Percentiles rank a stretch among this genome's conserved stretches.
Conservation (phyloP, 2,888 invertebrate genomes). For the Dasypolia templi region DNA sequence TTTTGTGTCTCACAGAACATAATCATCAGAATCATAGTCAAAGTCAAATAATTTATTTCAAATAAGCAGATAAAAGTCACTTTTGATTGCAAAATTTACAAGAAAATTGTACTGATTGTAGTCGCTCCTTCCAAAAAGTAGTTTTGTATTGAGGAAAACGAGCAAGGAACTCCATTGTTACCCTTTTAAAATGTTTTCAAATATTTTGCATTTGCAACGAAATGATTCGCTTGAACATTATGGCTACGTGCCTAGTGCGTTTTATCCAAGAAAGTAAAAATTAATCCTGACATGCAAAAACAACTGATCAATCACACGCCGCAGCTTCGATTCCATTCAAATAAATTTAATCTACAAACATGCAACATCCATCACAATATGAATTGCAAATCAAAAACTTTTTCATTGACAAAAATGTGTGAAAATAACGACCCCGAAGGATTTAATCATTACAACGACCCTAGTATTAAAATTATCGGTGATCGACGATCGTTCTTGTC, state of each 20-base stretch:
- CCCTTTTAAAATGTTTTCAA: neutral
- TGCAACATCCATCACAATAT: slow-evolving; percentile 56
- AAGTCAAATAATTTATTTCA: neutral
- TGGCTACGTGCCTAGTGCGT: too few relatives aligned
- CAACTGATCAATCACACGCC: slow-evolving; percentile 51
- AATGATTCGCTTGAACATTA: neutral
- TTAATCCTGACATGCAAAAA: slow-evolving; percentile 30
- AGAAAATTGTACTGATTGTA: neutral
- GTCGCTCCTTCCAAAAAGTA: neutral
- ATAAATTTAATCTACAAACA: slow-evolving; percentile 30
- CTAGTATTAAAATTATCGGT: slow-evolving; percentile 81
- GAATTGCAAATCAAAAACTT: slow-evolving; percentile 65
- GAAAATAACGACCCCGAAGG: slow-evolving; percentile 70
- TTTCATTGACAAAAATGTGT: slow-evolving; percentile 70
- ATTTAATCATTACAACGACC: slow-evolving; percentile 72
- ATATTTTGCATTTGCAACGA: neutral
- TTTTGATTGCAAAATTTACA: neutral
- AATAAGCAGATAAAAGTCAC: neutral
- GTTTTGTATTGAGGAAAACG: neutral
- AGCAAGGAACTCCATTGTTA: neutral
- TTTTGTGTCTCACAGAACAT: neutral
- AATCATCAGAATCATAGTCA: too few relatives aligned
- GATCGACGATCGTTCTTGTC: slow-evolving; percentile 86
- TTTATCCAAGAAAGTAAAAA: slow-evolving; percentile 3
- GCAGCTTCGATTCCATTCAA: slow-evolving; percentile 29